phyloP scores from a whole-genome alignment of 1,140 invertebrate genomes.

The Wasmannia auropunctata region DNA sequence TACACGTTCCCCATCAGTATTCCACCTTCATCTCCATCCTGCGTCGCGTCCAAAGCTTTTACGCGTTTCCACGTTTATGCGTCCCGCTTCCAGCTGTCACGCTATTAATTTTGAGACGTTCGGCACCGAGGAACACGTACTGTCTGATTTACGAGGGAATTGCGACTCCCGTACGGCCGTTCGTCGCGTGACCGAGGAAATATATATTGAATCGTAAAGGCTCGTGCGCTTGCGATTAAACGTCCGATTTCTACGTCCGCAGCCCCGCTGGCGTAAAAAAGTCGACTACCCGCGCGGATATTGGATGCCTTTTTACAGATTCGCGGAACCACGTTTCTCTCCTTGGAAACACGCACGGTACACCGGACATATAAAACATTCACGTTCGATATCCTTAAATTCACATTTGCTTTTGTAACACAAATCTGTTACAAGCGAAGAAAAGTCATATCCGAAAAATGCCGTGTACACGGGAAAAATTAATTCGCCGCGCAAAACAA shows the following conservation, averaged over 20 bases:
- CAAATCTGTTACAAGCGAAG: neutral
- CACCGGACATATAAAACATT: neutral
- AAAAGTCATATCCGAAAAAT: neutral
- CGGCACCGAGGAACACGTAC: conserved; percentile 34
- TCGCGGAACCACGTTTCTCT: neutral
- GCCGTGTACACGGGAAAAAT: neutral
- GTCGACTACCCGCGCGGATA: neutral
- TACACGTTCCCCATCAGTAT: conserved; percentile 7
- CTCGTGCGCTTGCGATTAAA: conserved; percentile 1
- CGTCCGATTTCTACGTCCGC: neutral
- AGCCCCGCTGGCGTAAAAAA: neutral
- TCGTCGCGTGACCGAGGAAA: conserved; percentile 24
- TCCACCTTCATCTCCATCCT: neutral
- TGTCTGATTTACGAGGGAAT: conserved; percentile 48
- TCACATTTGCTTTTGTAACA: neutral
- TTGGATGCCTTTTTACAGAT: neutral
- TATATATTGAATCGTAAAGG: conserved; percentile 54
- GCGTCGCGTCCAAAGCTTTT: conserved; percentile 5
- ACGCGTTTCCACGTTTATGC: conserved; percentile 18
- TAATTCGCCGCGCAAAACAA: conserved; percentile 11
- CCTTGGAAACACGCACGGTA: neutral
- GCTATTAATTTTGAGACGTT: conserved; percentile 53
- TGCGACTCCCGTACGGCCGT: neutral
- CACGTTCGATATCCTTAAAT: neutral
- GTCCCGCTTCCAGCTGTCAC: conserved; percentile 13